Conservation (phyloP, 2,797 vertebrate species). For the Neosilurus hyrtlii region DNA sequence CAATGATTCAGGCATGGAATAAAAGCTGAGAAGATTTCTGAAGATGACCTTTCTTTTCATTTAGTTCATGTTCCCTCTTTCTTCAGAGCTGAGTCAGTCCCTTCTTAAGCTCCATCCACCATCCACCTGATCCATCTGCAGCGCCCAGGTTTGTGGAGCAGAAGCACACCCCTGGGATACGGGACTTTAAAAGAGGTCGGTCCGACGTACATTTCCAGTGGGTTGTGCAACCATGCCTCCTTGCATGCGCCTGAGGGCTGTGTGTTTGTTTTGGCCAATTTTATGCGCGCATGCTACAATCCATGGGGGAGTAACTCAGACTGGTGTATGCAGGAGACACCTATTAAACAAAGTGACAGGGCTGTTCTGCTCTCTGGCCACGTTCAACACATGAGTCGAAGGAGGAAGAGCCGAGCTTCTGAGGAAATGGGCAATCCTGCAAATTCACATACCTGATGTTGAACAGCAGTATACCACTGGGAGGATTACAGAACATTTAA, state of each 20-base stretch:
- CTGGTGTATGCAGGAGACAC: slow-evolving; percentile 6
- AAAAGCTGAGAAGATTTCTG: neutral
- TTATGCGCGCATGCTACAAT: neutral
- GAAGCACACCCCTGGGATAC: neutral
- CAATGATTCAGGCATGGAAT: slow-evolving; percentile 5
- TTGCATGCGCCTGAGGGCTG: neutral
- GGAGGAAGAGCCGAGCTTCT: neutral
- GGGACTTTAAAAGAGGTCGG: neutral
- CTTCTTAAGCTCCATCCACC: neutral
- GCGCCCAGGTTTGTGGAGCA: neutral
- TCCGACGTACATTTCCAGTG: neutral
- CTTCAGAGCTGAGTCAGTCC: slow-evolving; percentile 29
- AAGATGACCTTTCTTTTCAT: slow-evolving; percentile 1
- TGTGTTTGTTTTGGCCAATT: slow-evolving; percentile 32
- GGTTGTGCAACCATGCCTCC: slow-evolving; percentile 5
- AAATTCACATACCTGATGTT: neutral
- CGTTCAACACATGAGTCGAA: neutral
- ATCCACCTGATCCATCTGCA: slow-evolving; percentile 16
- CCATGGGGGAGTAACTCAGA: slow-evolving; percentile 1
- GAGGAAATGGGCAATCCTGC: slow-evolving; percentile 9
- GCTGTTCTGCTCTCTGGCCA: slow-evolving; percentile 29
- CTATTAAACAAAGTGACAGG: slow-evolving; percentile 35
- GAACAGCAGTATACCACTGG: no score
- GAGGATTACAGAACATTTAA: slow-evolving; percentile 13
- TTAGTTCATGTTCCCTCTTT: slow-evolving; percentile 1